Evolutionary conservation across 2,113 vertebrate species (phyloP), one percentile per base, ranked within the genome.

Genomic region (Trogon melanurus): DNA sequence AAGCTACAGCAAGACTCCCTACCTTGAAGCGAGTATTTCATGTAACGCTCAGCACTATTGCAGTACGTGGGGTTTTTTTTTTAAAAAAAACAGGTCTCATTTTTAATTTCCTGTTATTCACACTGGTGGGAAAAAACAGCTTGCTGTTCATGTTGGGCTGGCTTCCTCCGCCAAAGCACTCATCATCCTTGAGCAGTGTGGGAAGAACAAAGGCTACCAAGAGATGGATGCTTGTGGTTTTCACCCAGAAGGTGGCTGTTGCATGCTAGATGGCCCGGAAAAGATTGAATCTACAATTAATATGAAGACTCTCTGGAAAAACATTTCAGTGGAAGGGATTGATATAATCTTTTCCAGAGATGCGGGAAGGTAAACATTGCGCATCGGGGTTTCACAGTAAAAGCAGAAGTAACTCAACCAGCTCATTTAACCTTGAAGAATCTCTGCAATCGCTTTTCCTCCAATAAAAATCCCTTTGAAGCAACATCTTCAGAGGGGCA

Each of bases 171-270:
- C 97, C 95, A 98, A 96, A 72, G 95, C 91, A 4, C 88, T 98
- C 89, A 95, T 97, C 91, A 94, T 97, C 92, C 96, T 99, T 60
- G 98, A 99, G 94, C 99, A 99, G 96, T 98, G 97, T 27, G 98
- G 98, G 84, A 98, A 97, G 97, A 99, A 99, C 97, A 88, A 79
- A 76, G 97, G 98, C 44, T 99, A 99, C 96, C 95, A 19, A 47
- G 98, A 99, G 38, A 94, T 61, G 38, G 98, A 99, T 85, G 95
- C 98, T 73, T 93, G 98, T 47, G 98, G 98, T 41, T 97, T 97
- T 82, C 97, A 89, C 80, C 98, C 98, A 27, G 93, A 97, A 71
- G 90, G 81, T 72, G 95, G 97, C 56, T 97, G 96, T 91, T 99
- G 98, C 23, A 13, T 99, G n/a, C 91, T 97, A 25, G 98, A 96